A percentile compares a stretch with the other conserved stretches of the same genome.
phyloP scores from a whole-genome alignment of 1,140 invertebrate species.

The Octopus sinensis region DNA sequence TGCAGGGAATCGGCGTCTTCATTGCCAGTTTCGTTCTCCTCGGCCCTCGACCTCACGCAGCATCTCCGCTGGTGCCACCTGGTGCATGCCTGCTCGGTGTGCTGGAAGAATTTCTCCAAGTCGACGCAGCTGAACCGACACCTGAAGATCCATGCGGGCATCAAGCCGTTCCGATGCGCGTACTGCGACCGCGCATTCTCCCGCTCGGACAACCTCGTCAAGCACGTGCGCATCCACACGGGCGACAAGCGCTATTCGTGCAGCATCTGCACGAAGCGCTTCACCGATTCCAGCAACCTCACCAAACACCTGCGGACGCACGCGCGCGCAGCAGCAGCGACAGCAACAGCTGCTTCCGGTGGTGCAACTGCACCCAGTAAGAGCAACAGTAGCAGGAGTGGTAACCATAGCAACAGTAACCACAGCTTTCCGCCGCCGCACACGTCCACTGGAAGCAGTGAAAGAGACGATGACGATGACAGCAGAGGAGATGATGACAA shows the following conservation, averaged over 20 bases:
- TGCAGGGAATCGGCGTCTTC: too few species aligned
- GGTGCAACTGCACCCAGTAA: too few species aligned
- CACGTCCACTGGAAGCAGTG: too few species aligned
- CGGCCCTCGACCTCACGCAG: too few species aligned
- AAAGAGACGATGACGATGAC: too few species aligned
- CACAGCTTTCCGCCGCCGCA: too few species aligned
- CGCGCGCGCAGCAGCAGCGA: too few species aligned
- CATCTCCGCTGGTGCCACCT: not conserved
- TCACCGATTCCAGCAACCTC: not conserved
- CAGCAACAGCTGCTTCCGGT: too few species aligned
- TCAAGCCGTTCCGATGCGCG: not conserved
- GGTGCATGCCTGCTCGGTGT: not conserved
- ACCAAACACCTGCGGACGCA: not conserved
- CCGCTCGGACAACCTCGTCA: not conserved
- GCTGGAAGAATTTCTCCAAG: not conserved
- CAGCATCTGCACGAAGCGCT: not conserved
- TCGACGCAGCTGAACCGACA: not conserved
- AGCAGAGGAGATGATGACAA: too few species aligned
- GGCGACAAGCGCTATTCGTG: not conserved
- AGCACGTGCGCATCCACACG: not conserved
- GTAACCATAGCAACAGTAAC: too few species aligned
- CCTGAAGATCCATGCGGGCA: not conserved
- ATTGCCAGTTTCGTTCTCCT: too few species aligned
- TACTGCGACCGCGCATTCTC: not conserved
- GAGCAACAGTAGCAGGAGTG: too few species aligned